These are phyloP conservation scores for Chrysogorgia sp. DNA, from an alignment of 92 coral and sea anemone genomes.

Conservation along the genomic window DNA sequence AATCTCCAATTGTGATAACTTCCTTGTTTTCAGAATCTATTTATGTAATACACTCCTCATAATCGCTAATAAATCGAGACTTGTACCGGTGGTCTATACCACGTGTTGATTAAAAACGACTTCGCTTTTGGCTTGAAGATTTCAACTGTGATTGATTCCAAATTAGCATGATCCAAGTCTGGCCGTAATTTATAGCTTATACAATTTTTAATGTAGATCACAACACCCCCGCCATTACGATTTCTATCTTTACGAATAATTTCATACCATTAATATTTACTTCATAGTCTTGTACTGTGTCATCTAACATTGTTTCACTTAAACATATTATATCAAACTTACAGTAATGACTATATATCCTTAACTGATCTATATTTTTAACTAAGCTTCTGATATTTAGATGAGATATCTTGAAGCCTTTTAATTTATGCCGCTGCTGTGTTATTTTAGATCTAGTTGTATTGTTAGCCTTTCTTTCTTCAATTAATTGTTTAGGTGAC, in stretches of 20 bases:
- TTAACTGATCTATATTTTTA: conserved; percentile 10
- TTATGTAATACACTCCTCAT: no score
- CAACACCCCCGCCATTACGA: conserved; percentile 13
- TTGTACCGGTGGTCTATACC: conserved; percentile 7
- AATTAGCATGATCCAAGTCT: conserved; percentile 2
- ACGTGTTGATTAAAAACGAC: no score
- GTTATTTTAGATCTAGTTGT: no score
- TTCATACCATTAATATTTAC: conserved; percentile 10
- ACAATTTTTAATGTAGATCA: background rate
- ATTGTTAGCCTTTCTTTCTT: no score
- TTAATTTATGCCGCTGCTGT: no score
- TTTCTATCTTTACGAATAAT: conserved; percentile 8
- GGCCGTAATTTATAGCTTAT: conserved; percentile 9
- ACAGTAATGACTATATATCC: background rate
- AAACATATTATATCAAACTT: conserved; percentile 3
- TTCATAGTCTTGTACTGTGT: background rate
- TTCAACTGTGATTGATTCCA: conserved; percentile 13
- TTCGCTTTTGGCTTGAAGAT: conserved; percentile 20
- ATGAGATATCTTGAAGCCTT: background rate
- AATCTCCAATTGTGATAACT: no score
- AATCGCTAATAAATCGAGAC: no score
- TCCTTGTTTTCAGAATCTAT: no score
- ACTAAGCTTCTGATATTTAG: conserved; percentile 6
- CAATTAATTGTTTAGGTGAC: no score
- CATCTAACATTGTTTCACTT: conserved; percentile 14